phyloP scores from a whole-genome alignment of 2,797 vertebrate genomes.

The Falco concolor region DNA sequence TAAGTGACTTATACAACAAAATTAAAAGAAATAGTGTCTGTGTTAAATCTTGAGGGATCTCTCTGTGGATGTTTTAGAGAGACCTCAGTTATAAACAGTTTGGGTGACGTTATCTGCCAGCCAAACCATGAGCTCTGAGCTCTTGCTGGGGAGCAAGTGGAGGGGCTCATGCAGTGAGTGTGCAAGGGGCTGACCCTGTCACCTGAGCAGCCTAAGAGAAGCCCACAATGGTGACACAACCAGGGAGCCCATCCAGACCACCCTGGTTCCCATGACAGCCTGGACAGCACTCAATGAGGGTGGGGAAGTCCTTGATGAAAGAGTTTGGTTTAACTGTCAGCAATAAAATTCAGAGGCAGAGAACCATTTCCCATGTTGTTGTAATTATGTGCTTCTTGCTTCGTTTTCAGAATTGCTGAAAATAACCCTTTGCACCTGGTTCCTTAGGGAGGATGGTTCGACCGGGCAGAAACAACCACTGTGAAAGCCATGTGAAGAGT shows the following conservation, averaged over 20 bases:
- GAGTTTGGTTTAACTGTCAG: not conserved
- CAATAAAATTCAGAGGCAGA: not conserved
- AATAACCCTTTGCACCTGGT: constrained; percentile 15
- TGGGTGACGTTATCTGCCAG: not conserved
- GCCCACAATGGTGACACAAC: not conserved
- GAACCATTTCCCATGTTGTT: not conserved
- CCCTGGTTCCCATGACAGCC: not conserved
- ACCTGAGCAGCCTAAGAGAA: not conserved
- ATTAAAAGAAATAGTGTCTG: not conserved
- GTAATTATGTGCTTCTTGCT: not conserved
- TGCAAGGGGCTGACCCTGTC: not conserved
- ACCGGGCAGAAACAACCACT: not conserved
- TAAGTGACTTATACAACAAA: not conserved
- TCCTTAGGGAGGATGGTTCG: not conserved
- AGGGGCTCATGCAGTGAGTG: not conserved
- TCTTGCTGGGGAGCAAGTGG: not conserved
- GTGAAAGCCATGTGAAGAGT: not conserved
- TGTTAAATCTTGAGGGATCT: not conserved
- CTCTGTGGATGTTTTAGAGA: not conserved
- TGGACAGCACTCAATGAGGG: not conserved
- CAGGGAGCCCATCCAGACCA: not conserved
- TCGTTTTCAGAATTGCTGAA: not conserved
- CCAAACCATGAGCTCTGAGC: not conserved
- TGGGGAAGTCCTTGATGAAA: not conserved
- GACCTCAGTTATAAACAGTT: not conserved